Evolutionary conservation across 2,797 vertebrate species (phyloP), one percentile per base, ranked within the genome.

Genomic region (Spea hammondii): DNA sequence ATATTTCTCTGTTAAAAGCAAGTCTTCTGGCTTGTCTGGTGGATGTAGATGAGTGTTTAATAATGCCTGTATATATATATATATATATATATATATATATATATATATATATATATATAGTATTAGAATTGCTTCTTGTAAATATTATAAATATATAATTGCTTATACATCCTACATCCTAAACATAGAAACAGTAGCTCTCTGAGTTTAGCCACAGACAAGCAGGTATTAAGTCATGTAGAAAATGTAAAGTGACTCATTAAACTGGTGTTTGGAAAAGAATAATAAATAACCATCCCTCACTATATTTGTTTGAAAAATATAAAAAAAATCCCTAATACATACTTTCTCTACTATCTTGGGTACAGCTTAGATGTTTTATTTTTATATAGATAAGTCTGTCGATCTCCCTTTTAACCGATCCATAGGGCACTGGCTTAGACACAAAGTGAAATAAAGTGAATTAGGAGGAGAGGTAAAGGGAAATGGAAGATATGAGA

Each of bases 201-300:
- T 65, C 55, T 70, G 50, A 54, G 59, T 65, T 65, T 44, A 59
- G 68, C 14, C 71, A 60, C 45, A 71, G 62, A 65, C 64, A 17
- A 74, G 48, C 66, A 77, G 12, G 53, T 49, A 81, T 54, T 72
- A 76, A 65, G n/a, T 53, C 68, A 76, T 72, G 72, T 60, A 70
- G 59, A 80, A 75, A 76, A 74, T 70, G 48, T 51, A 48, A 74
- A 46, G 65, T 79, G 78, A 79, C 65, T 79, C 67, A 65, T 71
- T 12, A 5, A 74, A 80, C 55, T 76, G 76, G 48, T 45, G 68
- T n/a, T 72, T 64, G 13, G 14, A 70, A 59, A 65, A 76, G 55
- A 74, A 76, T 32, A 32, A 64, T 6, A 73, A n/a, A 49, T 71
- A 70, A 66, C 70, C 60, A 54, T n/a, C 13, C 14, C 50, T 68